Conservation (phyloP, 2,797 vertebrate species). For the Sebastes hubbsi region DNA sequence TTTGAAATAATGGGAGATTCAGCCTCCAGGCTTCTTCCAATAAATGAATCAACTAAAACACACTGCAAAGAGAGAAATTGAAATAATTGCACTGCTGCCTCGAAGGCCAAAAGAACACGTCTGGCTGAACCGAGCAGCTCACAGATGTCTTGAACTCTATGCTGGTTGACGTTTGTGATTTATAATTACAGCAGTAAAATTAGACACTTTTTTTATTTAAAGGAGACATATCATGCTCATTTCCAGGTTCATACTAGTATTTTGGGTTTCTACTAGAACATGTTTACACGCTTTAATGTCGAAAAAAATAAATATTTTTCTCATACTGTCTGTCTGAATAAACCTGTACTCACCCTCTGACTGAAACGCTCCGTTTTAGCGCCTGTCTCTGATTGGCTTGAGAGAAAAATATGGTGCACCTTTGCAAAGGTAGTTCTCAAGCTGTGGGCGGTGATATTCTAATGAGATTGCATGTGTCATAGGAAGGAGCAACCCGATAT, state of each 20-base stretch:
- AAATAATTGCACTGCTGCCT: slow-evolving; percentile 5
- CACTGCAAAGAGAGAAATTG: slow-evolving; percentile 17
- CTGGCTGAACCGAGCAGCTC: not conserved
- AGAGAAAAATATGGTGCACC: not conserved
- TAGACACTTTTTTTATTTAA: too few relatives aligned
- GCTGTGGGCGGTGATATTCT: not conserved
- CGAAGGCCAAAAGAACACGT: not conserved
- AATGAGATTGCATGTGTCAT: not conserved
- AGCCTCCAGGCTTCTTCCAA: slow-evolving; percentile 26
- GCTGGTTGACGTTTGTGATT: slow-evolving; percentile 1
- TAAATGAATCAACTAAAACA: slow-evolving; percentile 47
- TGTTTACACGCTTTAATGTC: not conserved
- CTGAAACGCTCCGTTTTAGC: too few relatives aligned
- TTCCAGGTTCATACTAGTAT: not conserved
- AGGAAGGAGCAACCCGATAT: too few relatives aligned
- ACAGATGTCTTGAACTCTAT: not conserved
- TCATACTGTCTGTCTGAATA: not conserved
- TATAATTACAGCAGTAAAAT: slow-evolving; percentile 16
- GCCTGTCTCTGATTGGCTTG: not conserved
- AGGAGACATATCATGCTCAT: too few relatives aligned
- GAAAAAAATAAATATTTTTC: not conserved
- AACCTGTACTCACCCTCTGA: rapidly evolving
- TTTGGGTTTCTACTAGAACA: not conserved
- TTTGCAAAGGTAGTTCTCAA: not conserved
- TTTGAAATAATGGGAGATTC: slow-evolving; percentile 7